Percentiles rank a stretch among this genome's conserved stretches.
These are phyloP conservation scores for silkworm (Bombyx mori) DNA, from an alignment of 1,140 invertebrate species.

Conservation along the genomic window ASM3026992v2 NC_085116.1:11336001-11336500, in stretches of 20 bases:
- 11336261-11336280: neutral
- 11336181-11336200: neutral
- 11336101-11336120: constrained; percentile 7
- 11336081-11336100: constrained; percentile 11
- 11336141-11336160: neutral
- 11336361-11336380: too few relatives aligned
- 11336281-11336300: neutral
- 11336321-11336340: too few relatives aligned
- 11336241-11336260: neutral
- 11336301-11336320: neutral
- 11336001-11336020: constrained; percentile 28
- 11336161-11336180: too few relatives aligned
- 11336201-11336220: neutral
- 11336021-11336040: constrained; percentile 24
- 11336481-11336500: too few relatives aligned
- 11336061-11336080: constrained; percentile 23
- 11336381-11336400: too few relatives aligned
- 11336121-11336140: neutral
- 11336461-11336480: too few relatives aligned
- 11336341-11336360: too few relatives aligned
- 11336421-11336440: too few relatives aligned
- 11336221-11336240: neutral
- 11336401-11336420: neutral
- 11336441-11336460: too few relatives aligned
- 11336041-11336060: constrained; percentile 24